These are phyloP conservation scores for Sinohyriopsis cumingii DNA, from an alignment of 2,888 invertebrate species.

Conservation along the genomic window DNA sequence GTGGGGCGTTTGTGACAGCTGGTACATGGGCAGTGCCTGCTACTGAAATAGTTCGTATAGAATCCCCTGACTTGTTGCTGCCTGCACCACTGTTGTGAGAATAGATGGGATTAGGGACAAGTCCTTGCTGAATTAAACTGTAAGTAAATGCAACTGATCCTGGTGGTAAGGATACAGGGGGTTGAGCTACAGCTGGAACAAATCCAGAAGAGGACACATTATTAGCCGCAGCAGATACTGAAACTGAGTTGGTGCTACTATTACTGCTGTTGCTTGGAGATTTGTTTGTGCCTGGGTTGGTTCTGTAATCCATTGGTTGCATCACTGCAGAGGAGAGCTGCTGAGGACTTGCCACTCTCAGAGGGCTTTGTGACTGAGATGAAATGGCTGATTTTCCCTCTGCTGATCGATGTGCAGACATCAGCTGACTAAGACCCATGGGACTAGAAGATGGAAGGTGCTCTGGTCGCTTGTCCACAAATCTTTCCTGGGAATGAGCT, in stretches of 20 bases:
- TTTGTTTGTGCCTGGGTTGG: constrained; percentile 42
- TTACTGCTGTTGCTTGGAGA: constrained; percentile 35
- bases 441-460: constrained; percentile 41
- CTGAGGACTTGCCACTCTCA: constrained; percentile 59
- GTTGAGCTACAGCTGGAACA: constrained; percentile 57
- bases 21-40: constrained; percentile 37
- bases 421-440: constrained; percentile 46
- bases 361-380: constrained; percentile 60
- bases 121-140: constrained; percentile 70
- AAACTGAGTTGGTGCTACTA: constrained; percentile 24
- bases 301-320: constrained; percentile 64
- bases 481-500: constrained; percentile 59
- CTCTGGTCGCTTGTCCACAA: constrained; percentile 25
- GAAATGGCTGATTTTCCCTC: constrained; percentile 37
- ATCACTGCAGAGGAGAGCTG: constrained; percentile 56
- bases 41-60: constrained; percentile 35
- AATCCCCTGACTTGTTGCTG: constrained; percentile 29
- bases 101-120: constrained; percentile 72
- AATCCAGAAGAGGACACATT: constrained; percentile 27
- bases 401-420: constrained; percentile 45
- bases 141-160: constrained; percentile 55
- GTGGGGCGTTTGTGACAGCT: constrained; percentile 36
- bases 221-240: constrained; percentile 14
- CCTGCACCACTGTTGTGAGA: constrained; percentile 35
- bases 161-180: constrained; percentile 59